Conservation (phyloP, 2,888 invertebrate genomes). For the Erynnis tages region DNA sequence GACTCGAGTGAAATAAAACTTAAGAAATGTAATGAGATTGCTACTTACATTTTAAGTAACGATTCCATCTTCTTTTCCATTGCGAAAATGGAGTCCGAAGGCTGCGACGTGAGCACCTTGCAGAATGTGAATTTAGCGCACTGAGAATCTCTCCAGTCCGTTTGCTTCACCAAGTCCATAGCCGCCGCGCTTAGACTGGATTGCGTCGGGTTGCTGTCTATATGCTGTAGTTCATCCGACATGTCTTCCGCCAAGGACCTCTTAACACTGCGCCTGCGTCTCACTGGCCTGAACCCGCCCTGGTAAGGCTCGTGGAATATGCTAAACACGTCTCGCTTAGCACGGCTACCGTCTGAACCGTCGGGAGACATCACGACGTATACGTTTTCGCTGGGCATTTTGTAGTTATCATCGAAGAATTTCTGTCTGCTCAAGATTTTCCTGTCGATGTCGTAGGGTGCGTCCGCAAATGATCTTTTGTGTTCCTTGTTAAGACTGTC, state of each 20-base stretch:
- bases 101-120: constrained; percentile 86
- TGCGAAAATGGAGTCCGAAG: constrained; percentile 85
- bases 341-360: constrained; percentile 48
- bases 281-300: constrained; percentile 47
- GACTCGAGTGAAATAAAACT: constrained; percentile 12
- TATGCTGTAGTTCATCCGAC: constrained; percentile 66
- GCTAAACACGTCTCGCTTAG: constrained; percentile 58
- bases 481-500: constrained; percentile 78
- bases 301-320: constrained; percentile 53
- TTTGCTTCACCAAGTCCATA: constrained; percentile 71
- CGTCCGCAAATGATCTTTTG: constrained; percentile 72
- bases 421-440: constrained; percentile 67
- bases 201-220: constrained; percentile 50
- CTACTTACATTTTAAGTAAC: constrained; percentile 86
- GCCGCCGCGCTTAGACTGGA: constrained; percentile 66
- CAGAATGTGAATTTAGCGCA: constrained; percentile 90
- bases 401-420: constrained; percentile 74
- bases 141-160: constrained; percentile 88
- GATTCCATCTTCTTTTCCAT: constrained; percentile 92
- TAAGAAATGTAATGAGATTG: constrained; percentile 26
- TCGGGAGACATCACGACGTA: constrained; percentile 77
- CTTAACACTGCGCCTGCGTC: constrained; percentile 53
- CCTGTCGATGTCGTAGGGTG: constrained; percentile 67
- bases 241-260: constrained; percentile 62
- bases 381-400: constrained; percentile 79